These are phyloP conservation scores for Seriola aureovittata DNA, from an alignment of 2,113 vertebrate genomes.

Conservation along the genomic window DNA sequence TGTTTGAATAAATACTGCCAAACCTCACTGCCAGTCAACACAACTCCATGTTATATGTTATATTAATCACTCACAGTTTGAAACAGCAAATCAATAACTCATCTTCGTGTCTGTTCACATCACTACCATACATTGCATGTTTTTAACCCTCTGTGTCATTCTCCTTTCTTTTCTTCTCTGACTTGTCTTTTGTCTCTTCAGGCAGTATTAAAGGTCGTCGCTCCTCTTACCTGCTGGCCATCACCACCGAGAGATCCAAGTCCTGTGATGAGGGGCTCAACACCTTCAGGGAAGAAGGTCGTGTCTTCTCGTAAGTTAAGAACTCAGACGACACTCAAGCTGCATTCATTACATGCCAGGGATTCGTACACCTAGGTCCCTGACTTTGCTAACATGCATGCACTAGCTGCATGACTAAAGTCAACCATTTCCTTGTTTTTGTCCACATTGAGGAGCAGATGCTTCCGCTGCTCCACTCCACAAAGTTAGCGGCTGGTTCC, in stretches of 20 bases:
- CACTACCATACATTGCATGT: neutral
- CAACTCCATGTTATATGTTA: neutral
- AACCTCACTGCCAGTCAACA: neutral
- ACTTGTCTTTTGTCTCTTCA: conserved; percentile 64
- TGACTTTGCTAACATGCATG: too few relatives aligned
- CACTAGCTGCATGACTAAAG: too few relatives aligned
- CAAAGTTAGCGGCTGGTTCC: too few relatives aligned
- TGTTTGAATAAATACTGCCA: neutral
- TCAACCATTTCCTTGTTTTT: too few relatives aligned
- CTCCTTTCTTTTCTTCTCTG: neutral
- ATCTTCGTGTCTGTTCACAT: neutral
- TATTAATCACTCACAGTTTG: conserved; percentile 1
- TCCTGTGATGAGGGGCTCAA: conserved; percentile 97
- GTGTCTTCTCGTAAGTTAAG: conserved; percentile 84
- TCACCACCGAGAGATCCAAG: conserved; percentile 95
- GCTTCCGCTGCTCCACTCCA: too few relatives aligned
- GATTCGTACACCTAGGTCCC: too few relatives aligned
- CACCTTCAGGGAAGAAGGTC: conserved; percentile 91
- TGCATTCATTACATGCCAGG: neutral
- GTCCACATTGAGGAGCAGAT: too few relatives aligned
- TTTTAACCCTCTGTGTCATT: neutral
- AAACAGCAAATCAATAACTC: neutral
- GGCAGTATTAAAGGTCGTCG: conserved; percentile 93
- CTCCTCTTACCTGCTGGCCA: conserved; percentile 94
- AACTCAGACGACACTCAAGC: neutral